phyloP scores from a whole-genome alignment of 2,113 vertebrate species.

The Montifringilla adamsi region DNA sequence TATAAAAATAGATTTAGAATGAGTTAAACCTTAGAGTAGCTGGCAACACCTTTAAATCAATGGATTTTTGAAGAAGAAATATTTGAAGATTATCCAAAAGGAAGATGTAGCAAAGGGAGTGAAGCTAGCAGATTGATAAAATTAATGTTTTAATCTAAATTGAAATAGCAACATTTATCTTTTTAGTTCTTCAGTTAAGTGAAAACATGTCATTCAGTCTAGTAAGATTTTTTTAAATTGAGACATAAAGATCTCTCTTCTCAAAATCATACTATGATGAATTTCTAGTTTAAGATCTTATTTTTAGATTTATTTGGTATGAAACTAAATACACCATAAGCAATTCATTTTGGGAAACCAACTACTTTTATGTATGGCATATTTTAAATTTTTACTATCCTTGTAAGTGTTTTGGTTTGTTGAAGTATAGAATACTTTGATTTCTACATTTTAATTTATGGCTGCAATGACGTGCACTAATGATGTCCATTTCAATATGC shows the following conservation, averaged over 20 bases:
- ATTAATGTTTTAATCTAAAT: not conserved
- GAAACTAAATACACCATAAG: not conserved
- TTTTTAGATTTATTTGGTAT: not conserved
- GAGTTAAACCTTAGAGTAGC: not conserved
- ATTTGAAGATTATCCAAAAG: not conserved
- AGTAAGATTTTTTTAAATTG: not conserved
- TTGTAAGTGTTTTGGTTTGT: not conserved
- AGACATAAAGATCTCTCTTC: not conserved
- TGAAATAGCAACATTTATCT: not conserved
- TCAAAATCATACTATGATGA: not conserved
- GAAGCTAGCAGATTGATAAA: not conserved
- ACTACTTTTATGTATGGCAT: not conserved
- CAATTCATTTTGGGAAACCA: not conserved
- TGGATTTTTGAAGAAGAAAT: not conserved
- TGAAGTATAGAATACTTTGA: not conserved
- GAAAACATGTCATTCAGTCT: not conserved
- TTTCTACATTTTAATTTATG: not conserved
- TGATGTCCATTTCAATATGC: not conserved
- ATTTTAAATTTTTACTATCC: not conserved
- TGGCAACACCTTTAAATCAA: not conserved
- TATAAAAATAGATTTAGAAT: not conserved
- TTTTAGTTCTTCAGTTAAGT: not conserved
- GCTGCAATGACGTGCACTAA: not conserved
- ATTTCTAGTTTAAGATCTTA: not conserved
- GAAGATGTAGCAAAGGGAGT: not conserved